Base-by-base conservation (phyloP, 2,113 vertebrate genomes). In the Fukomys damarensis region DNA sequence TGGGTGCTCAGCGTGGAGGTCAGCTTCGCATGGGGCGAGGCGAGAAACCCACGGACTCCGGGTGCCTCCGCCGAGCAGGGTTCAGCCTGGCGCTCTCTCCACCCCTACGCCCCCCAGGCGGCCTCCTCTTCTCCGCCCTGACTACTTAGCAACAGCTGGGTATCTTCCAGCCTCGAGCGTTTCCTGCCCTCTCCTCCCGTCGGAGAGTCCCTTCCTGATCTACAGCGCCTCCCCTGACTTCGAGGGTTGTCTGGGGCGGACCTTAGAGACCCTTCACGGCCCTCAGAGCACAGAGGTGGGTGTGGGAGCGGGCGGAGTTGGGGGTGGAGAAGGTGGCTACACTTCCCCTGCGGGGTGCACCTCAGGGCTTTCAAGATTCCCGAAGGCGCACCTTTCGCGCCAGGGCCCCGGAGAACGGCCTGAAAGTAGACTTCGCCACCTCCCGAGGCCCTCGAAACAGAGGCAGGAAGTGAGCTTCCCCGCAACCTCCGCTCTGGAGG, bases 31-130 rank as follows among this genome's bases (percentile, higher is more conserved):
- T 0, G 19, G 35, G 16, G 17, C 1, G 6, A 76, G 24, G 8
- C 12, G 2, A 32, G 30, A 46, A 86, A 56, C 41, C 28, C 7
- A 66, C 11, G 2, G 30, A 41, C n/a, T 49, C 30, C 81, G 52
- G 26, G 8, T 2, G 9, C 32, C 2, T 0, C 5, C 56, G 17
- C 30, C 7, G 7, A 66, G n/a, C 2, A 2, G 66, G 17, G 22
- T 72, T 30, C 4, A 3, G 9, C 22, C 46, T 0, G 11, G 38
- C 24, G 7, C 11, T 7, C 56, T 30, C 12, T 9, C 16, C 41
- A 1, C 26, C 43, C 24, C 4, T 35, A 11, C 9, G 4, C 3
- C 3, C 59, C 5, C 8, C 0, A 26, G 13, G 26, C 74, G 13
- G 8, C 80, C 20, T 43, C 52, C 26, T 83, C 7, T 56, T 2